A percentile compares a stretch with the other conserved stretches of the same genome.
Conservation (phyloP, 1,140 invertebrate genomes). For the Aphelenchoides avenae region DNA sequence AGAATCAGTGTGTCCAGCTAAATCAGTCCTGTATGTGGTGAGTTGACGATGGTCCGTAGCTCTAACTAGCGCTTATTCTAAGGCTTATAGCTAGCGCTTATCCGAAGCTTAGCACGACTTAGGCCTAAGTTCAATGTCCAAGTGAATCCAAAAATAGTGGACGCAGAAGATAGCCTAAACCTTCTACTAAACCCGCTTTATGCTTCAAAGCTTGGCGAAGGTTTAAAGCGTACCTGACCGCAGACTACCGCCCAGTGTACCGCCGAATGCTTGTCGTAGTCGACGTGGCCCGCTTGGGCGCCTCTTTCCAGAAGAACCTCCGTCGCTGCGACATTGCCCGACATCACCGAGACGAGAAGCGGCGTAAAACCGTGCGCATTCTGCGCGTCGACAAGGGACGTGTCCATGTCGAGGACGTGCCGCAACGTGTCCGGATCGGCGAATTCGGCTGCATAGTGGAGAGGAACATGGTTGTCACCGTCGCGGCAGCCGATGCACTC, state of each 20-base stretch:
- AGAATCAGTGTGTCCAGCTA: constrained; percentile 75
- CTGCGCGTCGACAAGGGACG: constrained; percentile 49
- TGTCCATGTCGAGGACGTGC: constrained; percentile 29
- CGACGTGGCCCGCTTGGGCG: constrained; percentile 79
- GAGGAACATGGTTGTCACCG: constrained; percentile 53
- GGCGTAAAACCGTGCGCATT: constrained; percentile 52
- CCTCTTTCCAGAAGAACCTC: constrained; percentile 59
- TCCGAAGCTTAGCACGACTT: no score
- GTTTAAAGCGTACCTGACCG: constrained; percentile 65
- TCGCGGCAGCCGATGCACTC: no score
- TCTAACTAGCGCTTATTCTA: no score
- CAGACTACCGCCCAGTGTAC: constrained; percentile 79
- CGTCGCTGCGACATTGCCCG: constrained; percentile 59
- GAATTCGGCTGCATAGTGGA: constrained; percentile 63
- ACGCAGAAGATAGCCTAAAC: no score
- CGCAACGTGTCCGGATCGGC: constrained; percentile 60
- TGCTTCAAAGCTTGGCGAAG: no score
- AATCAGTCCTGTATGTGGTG: no score
- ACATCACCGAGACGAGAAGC: constrained; percentile 59
- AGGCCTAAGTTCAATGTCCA: no score
- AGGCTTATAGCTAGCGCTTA: no score
- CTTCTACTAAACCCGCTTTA: no score
- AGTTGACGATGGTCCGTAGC: no score
- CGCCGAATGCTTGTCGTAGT: constrained; percentile 89
- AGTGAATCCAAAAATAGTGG: no score